A percentile compares a stretch with the other conserved stretches of the same genome.
Evolutionary conservation across 2,113 vertebrate species (phyloP).

Genomic region (Dasypus novemcinctus): DNA sequence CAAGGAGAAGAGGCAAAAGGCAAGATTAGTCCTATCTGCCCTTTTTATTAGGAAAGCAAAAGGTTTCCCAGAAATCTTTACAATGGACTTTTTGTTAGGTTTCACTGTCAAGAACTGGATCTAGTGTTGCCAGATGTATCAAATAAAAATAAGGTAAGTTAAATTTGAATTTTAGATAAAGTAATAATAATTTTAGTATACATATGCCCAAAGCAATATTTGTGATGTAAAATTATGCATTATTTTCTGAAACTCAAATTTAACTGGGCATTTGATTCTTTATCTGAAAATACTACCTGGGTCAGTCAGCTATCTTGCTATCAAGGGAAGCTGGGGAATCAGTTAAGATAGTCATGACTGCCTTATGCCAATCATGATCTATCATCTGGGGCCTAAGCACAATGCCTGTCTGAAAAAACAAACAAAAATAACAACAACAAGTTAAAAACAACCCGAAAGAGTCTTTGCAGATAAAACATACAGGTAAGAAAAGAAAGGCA

Average conservation of each 20-base stretch:
- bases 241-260: not conserved
- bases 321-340: not conserved
- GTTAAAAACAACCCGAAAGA: not conserved
- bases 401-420: not conserved
- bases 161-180: constrained; percentile 15
- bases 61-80: not conserved
- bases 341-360: not conserved
- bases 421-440: not conserved
- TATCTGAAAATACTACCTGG: not conserved
- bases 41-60: not conserved
- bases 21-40: not conserved
- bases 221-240: not conserved
- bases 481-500: not conserved
- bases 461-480: not conserved
- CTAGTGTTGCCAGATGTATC: not conserved
- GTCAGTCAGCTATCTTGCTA: not conserved
- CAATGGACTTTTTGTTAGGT: not conserved
- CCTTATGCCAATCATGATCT: not conserved
- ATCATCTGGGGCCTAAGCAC: not conserved
- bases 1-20: not conserved
- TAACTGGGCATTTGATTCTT: not conserved
- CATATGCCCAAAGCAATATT: not conserved
- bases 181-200: not conserved
- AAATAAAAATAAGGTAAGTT: not conserved
- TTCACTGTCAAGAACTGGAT: not conserved